phyloP scores from a whole-genome alignment of 2,113 vertebrate genomes.

The Elaphurus davidianus region DNA sequence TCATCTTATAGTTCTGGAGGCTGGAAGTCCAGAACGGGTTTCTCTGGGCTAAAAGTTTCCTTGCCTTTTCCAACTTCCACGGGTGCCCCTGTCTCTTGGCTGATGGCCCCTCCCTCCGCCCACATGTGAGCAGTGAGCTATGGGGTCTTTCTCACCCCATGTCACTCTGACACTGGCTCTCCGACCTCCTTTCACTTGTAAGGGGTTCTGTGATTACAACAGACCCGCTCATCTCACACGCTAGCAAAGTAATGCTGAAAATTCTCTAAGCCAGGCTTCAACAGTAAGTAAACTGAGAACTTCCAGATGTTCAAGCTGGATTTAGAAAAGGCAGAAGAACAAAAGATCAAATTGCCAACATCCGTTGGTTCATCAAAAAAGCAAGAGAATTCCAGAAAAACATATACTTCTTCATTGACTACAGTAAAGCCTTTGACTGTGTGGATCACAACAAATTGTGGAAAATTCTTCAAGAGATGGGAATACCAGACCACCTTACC shows the following conservation, averaged over 20 bases:
- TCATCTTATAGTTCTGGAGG: neutral
- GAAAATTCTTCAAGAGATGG: neutral
- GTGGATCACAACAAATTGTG: neutral
- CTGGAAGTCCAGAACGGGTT: neutral
- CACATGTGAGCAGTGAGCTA: accelerated
- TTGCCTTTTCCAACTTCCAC: neutral
- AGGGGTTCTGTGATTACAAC: neutral
- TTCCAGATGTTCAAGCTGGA: neutral
- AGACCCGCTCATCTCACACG: neutral
- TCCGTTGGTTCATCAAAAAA: accelerated
- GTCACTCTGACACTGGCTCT: neutral
- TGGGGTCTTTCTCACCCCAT: neutral
- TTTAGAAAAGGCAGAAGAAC: neutral
- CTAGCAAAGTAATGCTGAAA: neutral
- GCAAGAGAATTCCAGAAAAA: neutral
- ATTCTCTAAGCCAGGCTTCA: neutral
- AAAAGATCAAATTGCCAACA: neutral
- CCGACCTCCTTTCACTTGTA: neutral
- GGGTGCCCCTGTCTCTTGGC: neutral
- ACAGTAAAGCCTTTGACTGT: neutral
- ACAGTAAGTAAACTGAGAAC: neutral
- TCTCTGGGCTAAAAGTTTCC: neutral
- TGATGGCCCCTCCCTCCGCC: neutral
- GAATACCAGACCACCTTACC: neutral
- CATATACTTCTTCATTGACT: neutral